Evolutionary conservation across 2,888 invertebrate species (phyloP).

Genomic region (Ptilodon capucinus): DNA sequence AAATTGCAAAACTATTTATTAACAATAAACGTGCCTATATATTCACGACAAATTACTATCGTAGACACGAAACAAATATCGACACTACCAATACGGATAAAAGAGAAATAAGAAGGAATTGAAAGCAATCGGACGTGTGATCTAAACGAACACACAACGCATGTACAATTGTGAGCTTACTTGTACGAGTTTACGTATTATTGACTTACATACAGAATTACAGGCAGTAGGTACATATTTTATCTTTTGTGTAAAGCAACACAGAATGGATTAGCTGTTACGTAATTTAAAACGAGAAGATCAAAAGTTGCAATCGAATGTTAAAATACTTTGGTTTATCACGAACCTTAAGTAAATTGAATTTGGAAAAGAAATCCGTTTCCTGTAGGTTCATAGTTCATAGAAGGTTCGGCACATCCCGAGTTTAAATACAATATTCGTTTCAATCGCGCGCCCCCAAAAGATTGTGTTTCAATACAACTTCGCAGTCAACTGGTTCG

Average conservation of each 20-base stretch:
- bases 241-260: no score
- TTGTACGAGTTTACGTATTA: slow-evolving; percentile 46
- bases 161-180: slow-evolving; percentile 48
- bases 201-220: no score
- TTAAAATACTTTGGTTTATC: no score
- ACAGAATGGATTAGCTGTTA: no score
- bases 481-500: neutral
- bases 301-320: no score
- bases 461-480: neutral
- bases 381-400: neutral
- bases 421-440: neutral
- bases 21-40: neutral
- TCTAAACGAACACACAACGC: slow-evolving; percentile 61
- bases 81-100: slow-evolving; percentile 32
- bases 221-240: no score
- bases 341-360: no score
- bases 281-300: no score
- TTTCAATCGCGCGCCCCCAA: neutral
- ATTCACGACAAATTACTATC: neutral
- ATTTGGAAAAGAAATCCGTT: no score
- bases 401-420: no score
- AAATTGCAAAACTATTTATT: neutral
- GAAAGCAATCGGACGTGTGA: slow-evolving; percentile 63
- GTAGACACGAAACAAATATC: slow-evolving; percentile 22
- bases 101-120: slow-evolving; percentile 48